Evolutionary conservation across 1,140 invertebrate genomes (phyloP).

Genomic region (Microplitis mediator): DNA sequence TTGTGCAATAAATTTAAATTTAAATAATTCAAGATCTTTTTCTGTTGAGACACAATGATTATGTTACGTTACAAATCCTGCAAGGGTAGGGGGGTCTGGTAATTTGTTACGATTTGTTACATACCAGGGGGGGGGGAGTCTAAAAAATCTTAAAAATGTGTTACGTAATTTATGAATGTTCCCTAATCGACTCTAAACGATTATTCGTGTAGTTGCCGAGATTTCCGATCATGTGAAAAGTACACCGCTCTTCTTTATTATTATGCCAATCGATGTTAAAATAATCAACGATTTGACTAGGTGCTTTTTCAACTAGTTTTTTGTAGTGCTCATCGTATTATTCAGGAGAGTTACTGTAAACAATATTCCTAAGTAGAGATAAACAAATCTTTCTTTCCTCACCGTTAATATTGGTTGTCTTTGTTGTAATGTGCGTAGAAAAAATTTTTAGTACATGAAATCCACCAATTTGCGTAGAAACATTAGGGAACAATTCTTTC

Average conservation of each 20-base stretch:
- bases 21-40: too few species aligned
- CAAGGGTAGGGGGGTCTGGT: too few species aligned
- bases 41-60: too few species aligned
- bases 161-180: too few species aligned
- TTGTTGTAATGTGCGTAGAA: background rate
- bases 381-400: background rate
- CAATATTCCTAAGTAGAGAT: background rate
- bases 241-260: conserved; percentile 24
- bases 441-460: conserved; percentile 15
- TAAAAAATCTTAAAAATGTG: too few species aligned
- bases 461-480: background rate
- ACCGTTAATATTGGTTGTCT: background rate
- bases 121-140: too few species aligned
- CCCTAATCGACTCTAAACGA: conserved; percentile 27
- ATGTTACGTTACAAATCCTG: too few species aligned
- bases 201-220: conserved; percentile 32
- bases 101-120: too few species aligned
- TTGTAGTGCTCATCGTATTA: conserved; percentile 11
- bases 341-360: conserved; percentile 24
- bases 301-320: conserved; percentile 1
- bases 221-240: conserved; percentile 21
- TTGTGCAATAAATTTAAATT: too few species aligned
- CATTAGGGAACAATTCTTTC: conserved; percentile 27
- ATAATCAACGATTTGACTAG: conserved; percentile 15
- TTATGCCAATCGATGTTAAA: conserved; percentile 28